Evolutionary conservation across 1,140 invertebrate genomes (phyloP).

Genomic region (Heterodera carotae): DNA sequence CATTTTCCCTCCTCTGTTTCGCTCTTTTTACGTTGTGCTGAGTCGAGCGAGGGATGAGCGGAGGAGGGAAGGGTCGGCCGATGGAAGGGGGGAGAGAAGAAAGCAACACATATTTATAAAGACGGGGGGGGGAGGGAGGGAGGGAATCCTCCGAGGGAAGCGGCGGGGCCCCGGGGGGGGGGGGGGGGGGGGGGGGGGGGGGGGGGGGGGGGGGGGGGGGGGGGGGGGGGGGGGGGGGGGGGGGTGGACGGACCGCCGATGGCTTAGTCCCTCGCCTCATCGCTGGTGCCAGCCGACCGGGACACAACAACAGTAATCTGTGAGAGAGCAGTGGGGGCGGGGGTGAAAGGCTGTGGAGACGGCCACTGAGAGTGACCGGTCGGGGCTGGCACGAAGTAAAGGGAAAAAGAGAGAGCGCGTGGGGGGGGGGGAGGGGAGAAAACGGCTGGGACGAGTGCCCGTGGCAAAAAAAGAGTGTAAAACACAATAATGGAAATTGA

Average conservation of each 20-base stretch:
- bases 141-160: neutral
- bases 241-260: neutral
- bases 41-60: neutral
- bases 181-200: neutral
- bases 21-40: constrained; percentile 14
- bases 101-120: constrained; percentile 9
- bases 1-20: neutral
- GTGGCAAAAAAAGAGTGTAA: constrained; percentile 2
- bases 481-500: too few species aligned
- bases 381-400: constrained; percentile 21
- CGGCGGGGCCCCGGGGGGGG: neutral
- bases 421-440: neutral
- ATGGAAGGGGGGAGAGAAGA: constrained; percentile 3
- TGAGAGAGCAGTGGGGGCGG: neutral
- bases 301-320: constrained; percentile 2
- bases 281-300: constrained; percentile 30
- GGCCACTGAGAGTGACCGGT: constrained; percentile 22
- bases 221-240: neutral
- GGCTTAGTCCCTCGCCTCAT: neutral
- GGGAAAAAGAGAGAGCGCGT: neutral
- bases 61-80: neutral
- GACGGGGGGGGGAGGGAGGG: neutral
- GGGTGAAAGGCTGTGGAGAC: neutral
- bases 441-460: neutral
- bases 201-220: neutral